These are phyloP conservation scores for Eugnorisma glareosa DNA, from an alignment of 2,888 invertebrate species.

Conservation along the genomic window DNA sequence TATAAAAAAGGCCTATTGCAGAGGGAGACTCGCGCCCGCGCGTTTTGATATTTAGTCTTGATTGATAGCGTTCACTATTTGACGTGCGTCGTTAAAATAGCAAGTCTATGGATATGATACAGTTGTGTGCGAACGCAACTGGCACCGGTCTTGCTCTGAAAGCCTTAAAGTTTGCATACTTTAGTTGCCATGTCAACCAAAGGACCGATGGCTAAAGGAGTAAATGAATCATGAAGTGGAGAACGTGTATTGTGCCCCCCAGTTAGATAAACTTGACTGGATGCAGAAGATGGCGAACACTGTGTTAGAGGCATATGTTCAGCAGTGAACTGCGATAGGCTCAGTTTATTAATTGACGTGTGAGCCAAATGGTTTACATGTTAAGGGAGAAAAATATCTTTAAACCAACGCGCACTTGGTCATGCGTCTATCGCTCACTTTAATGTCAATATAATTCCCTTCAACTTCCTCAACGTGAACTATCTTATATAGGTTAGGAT, in stretches of 20 bases:
- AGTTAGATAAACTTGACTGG: too few relatives aligned
- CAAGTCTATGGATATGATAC: too few relatives aligned
- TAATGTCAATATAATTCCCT: slow-evolving; percentile 14
- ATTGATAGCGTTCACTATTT: too few relatives aligned
- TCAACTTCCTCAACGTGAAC: slow-evolving; percentile 15
- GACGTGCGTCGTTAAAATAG: too few relatives aligned
- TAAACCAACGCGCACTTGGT: neutral
- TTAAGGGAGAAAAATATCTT: neutral
- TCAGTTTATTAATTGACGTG: neutral
- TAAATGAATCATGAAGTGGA: neutral
- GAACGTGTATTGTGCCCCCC: neutral
- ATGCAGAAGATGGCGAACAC: too few relatives aligned
- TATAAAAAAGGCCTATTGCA: too few relatives aligned
- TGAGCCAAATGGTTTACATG: neutral
- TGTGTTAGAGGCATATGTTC: neutral
- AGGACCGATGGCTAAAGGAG: neutral
- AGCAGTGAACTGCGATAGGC: neutral
- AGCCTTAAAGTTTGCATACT: too few relatives aligned
- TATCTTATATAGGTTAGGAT: neutral
- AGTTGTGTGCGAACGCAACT: too few relatives aligned
- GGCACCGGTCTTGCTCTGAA: too few relatives aligned
- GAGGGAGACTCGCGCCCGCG: too few relatives aligned
- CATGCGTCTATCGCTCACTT: too few relatives aligned
- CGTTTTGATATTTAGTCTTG: too few relatives aligned
- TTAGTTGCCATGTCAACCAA: neutral